phyloP scores from a whole-genome alignment of 2,888 invertebrate species.

The Phasia obesa region DNA sequence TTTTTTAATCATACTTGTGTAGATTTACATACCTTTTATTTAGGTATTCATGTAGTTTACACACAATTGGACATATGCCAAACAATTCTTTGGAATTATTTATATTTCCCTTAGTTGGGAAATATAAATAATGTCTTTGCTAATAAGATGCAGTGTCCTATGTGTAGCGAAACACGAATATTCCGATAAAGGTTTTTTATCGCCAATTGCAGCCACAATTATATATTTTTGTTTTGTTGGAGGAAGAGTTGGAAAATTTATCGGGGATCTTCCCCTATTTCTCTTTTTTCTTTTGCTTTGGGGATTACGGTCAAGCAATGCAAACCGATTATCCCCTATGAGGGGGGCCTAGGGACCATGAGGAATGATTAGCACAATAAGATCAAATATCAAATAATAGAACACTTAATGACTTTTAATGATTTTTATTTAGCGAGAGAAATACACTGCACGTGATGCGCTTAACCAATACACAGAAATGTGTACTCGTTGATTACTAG shows the following conservation, averaged over 20 bases:
- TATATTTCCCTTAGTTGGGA: background rate
- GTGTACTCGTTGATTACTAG: too few species aligned
- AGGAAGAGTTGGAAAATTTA: background rate
- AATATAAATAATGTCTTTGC: background rate
- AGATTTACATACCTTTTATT: too few species aligned
- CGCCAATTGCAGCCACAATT: background rate
- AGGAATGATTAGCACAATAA: too few species aligned
- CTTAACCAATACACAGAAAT: too few species aligned
- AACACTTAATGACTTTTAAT: too few species aligned
- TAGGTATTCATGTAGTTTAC: background rate
- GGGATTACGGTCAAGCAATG: background rate
- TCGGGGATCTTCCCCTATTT: background rate
- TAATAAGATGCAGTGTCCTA: background rate
- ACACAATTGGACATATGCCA: background rate
- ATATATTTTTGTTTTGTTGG: background rate
- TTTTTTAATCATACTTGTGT: too few species aligned
- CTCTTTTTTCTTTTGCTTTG: background rate
- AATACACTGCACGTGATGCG: too few species aligned
- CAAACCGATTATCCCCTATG: too few species aligned
- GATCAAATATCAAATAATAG: too few species aligned
- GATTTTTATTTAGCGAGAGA: too few species aligned
- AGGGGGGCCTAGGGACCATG: too few species aligned
- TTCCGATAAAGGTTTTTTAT: background rate
- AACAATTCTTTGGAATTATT: background rate
- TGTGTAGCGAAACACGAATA: constrained; percentile 11